Evolutionary conservation across 1,140 invertebrate species (phyloP).

Genomic region (Rhyacophila brunnea): DNA sequence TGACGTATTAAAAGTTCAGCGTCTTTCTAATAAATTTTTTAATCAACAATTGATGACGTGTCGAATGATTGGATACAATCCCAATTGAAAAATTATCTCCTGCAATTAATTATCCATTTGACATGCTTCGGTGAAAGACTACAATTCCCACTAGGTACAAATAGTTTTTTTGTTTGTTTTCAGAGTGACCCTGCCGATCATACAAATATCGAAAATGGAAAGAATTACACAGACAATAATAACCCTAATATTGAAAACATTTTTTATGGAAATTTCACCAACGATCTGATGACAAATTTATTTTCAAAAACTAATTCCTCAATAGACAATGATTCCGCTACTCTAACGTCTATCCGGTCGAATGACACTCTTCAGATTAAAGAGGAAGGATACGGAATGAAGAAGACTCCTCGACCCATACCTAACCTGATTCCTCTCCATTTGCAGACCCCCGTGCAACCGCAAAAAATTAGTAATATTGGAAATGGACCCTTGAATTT

Average conservation of each 20-base stretch:
- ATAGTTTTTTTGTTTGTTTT: slow-evolving; percentile 14
- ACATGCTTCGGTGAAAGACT: too few species aligned
- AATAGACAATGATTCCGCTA: too few species aligned
- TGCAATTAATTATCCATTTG: too few species aligned
- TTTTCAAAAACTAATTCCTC: too few species aligned
- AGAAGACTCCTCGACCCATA: slow-evolving; percentile 60
- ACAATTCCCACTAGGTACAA: too few species aligned
- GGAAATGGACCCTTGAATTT: slow-evolving; percentile 21
- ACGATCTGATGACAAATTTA: too few species aligned
- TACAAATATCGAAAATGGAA: slow-evolving; percentile 6
- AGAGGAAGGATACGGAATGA: slow-evolving; percentile 30
- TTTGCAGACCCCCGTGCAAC: slow-evolving; percentile 14
- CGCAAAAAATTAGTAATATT: slow-evolving; percentile 3
- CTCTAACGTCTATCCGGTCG: not conserved
- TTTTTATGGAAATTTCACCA: not conserved
- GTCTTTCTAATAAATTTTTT: too few species aligned
- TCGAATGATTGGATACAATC: too few species aligned
- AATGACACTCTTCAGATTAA: too few species aligned
- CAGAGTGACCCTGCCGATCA: slow-evolving; percentile 18
- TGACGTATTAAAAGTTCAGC: too few species aligned
- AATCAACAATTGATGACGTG: too few species aligned
- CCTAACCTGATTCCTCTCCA: slow-evolving; percentile 71
- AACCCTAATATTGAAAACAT: slow-evolving; percentile 5
- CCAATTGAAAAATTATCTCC: too few species aligned
- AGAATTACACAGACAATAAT: not conserved